Percentiles rank a stretch among this genome's conserved stretches.
Evolutionary conservation across 2,113 vertebrate genomes (phyloP).

Genomic region (Madoqua kirkii): DNA sequence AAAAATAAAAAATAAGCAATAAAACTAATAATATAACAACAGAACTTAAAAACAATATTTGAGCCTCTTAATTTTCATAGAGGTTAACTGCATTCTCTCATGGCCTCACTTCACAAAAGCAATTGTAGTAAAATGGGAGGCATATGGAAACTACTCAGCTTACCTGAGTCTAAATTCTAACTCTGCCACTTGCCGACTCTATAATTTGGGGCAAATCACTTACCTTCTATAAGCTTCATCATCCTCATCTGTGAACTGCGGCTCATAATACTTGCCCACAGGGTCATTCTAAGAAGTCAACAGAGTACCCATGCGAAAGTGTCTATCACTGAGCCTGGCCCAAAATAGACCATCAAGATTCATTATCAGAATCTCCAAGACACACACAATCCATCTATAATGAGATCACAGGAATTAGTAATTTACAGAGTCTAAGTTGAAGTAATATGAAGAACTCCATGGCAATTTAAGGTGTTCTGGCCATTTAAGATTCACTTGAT

Average conservation of each 20-base stretch:
- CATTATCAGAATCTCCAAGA: background rate
- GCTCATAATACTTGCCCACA: background rate
- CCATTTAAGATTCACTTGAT: background rate
- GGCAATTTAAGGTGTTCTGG: background rate
- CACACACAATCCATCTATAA: background rate
- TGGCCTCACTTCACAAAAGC: background rate
- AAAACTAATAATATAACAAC: background rate
- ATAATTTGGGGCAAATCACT: background rate
- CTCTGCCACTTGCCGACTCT: background rate
- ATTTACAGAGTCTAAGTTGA: background rate
- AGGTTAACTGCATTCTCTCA: background rate
- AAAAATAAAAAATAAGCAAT: background rate
- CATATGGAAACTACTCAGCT: background rate
- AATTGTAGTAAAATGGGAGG: background rate
- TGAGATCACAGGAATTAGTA: background rate
- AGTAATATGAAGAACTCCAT: background rate
- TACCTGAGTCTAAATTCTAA: background rate
- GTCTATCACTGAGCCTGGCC: background rate
- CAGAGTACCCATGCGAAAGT: background rate
- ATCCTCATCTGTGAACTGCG: background rate
- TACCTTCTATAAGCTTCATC: background rate
- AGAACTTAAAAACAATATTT: background rate
- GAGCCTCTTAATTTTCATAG: background rate
- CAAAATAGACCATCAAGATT: background rate
- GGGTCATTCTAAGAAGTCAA: background rate